Percentiles rank a stretch among this genome's conserved stretches.
These are phyloP conservation scores for Ferrisia virgata DNA, from an alignment of 2,888 invertebrate species.

Conservation along the genomic window DNA sequence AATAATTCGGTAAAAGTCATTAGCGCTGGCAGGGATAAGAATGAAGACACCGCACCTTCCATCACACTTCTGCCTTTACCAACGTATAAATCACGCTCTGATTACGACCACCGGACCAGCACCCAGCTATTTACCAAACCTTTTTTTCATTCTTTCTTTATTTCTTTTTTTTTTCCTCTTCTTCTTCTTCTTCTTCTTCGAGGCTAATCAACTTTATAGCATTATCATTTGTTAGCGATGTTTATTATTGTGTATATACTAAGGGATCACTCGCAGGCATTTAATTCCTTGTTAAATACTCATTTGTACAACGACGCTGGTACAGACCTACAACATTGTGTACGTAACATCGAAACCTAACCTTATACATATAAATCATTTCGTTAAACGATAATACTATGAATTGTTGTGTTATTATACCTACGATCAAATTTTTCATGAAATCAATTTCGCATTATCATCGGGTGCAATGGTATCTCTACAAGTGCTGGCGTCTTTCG, in stretches of 20 bases:
- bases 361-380: neutral
- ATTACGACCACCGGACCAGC: neutral
- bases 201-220: constrained; percentile 2
- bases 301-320: neutral
- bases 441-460: neutral
- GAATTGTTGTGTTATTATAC: neutral
- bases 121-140: neutral
- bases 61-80: neutral
- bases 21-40: constrained; percentile 35
- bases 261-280: neutral
- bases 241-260: neutral
- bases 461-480: neutral
- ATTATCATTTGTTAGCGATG: neutral
- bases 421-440: neutral
- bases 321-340: neutral
- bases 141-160: too few species aligned
- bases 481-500: neutral
- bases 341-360: too few species aligned
- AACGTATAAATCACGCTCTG: constrained; percentile 30
- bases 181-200: neutral
- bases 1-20: constrained; percentile 44
- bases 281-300: neutral
- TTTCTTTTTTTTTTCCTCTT: neutral
- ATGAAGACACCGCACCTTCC: constrained; percentile 6
- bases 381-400: neutral